These are phyloP conservation scores for Sterrhoptilus dennistouni DNA, from an alignment of 2,113 vertebrate species.

Conservation along the genomic window DNA sequence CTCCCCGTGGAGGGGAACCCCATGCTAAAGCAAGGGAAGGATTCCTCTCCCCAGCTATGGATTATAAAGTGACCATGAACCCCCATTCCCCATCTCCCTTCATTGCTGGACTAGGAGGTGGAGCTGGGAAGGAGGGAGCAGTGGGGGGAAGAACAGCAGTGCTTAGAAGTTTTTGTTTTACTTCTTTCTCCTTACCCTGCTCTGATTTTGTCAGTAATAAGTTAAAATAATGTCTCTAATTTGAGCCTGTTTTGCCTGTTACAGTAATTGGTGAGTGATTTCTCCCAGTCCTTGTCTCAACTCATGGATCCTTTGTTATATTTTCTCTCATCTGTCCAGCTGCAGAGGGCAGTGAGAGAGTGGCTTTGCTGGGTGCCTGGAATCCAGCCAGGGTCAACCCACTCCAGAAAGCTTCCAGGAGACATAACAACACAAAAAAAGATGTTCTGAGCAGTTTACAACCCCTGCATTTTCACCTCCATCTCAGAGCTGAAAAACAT, in stretches of 20 bases:
- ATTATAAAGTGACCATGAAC: background rate
- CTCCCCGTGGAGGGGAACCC: background rate
- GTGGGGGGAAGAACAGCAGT: background rate
- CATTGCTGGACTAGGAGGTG: fast-evolving
- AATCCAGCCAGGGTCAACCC: background rate
- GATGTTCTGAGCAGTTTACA: background rate
- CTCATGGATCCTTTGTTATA: background rate
- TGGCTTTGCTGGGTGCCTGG: background rate
- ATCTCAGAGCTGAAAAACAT: background rate
- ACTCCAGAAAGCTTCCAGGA: background rate
- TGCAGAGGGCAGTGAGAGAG: background rate
- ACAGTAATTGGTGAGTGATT: background rate
- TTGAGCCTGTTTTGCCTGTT: background rate
- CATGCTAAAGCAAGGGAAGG: background rate
- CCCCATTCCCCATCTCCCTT: background rate
- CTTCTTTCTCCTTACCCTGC: background rate
- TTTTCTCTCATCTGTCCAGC: background rate
- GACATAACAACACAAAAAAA: background rate
- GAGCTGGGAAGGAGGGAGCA: background rate
- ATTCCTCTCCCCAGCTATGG: no score
- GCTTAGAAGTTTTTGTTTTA: background rate
- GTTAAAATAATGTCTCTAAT: background rate
- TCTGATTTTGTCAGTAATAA: background rate
- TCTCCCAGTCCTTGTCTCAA: background rate
- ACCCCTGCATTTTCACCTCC: background rate